A percentile compares a stretch with the other conserved stretches of the same genome.
Evolutionary conservation across 2,888 invertebrate genomes (phyloP).

Genomic region (Agrochola circellaris): DNA sequence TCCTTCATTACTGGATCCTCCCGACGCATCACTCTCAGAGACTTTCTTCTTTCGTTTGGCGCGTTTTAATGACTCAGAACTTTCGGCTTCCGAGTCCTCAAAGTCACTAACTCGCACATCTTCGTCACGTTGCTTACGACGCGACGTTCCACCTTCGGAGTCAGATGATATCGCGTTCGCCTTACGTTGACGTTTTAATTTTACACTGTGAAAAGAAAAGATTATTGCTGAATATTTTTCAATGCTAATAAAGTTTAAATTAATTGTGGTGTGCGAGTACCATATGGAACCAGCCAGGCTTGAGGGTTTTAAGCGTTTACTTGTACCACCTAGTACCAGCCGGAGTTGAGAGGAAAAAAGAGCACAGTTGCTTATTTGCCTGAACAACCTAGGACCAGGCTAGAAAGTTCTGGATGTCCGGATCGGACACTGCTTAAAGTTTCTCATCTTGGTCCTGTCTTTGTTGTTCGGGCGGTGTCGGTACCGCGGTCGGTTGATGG

Average conservation of each 20-base stretch:
- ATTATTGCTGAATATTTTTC: not conserved
- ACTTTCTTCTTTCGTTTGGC: conserved; percentile 82
- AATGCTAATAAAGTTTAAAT: not conserved
- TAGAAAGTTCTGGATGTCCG: not conserved
- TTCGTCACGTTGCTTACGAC: conserved; percentile 69
- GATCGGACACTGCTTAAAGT: not conserved
- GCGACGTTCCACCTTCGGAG: conserved; percentile 82
- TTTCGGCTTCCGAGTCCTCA: conserved; percentile 82
- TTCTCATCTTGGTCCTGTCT: not conserved
- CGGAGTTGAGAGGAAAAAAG: not conserved
- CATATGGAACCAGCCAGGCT: too few relatives aligned
- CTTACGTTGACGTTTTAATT: conserved; percentile 82
- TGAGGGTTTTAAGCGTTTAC: too few relatives aligned
- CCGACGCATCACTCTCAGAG: conserved; percentile 82
- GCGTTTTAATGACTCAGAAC: conserved; percentile 75
- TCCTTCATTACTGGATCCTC: conserved; percentile 76
- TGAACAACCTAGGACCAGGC: not conserved
- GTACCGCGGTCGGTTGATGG: not conserved
- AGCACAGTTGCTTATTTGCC: not conserved
- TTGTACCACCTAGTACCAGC: too few relatives aligned
- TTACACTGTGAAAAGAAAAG: conserved; percentile 72
- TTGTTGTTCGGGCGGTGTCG: not conserved
- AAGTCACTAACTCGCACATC: conserved; percentile 80
- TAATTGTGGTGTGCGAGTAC: too few relatives aligned
- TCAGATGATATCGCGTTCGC: conserved; percentile 83